Evolutionary conservation across 2,113 vertebrate genomes (phyloP).

Genomic region (Harpagus bidentatus): DNA sequence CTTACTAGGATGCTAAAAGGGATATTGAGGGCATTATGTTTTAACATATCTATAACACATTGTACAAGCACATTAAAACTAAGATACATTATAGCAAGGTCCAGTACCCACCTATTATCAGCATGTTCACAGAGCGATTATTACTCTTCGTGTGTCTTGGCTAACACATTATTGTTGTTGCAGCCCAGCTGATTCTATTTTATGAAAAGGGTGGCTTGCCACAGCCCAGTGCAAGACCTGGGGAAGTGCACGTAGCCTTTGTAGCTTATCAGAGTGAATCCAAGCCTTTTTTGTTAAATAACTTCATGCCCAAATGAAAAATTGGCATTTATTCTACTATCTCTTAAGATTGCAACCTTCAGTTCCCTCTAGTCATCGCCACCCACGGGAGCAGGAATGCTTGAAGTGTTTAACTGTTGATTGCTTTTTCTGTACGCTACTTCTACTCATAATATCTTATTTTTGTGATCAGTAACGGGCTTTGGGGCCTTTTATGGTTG

Average conservation of each 20-base stretch:
- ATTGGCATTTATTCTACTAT: background rate
- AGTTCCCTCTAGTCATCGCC: background rate
- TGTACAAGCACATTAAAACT: background rate
- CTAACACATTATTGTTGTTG: background rate
- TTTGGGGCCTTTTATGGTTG: constrained; percentile 12
- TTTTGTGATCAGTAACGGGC: constrained; percentile 24
- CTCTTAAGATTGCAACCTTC: background rate
- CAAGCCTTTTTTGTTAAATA: background rate
- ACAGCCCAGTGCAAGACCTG: background rate
- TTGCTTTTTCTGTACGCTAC: background rate
- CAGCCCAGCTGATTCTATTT: background rate
- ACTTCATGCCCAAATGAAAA: background rate
- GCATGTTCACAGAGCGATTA: background rate
- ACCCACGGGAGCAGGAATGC: background rate
- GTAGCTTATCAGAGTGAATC: constrained; percentile 10
- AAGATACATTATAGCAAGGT: background rate
- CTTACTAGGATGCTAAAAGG: background rate
- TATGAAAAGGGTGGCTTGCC: background rate
- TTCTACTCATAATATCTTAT: background rate
- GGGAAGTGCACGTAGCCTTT: background rate
- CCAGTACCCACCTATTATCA: background rate
- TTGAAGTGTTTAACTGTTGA: background rate
- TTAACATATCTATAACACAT: background rate
- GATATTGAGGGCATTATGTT: background rate
- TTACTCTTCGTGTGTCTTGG: background rate